A percentile compares a stretch with the other conserved stretches of the same genome.
Evolutionary conservation across 2,888 invertebrate genomes (phyloP).

Genomic region (Sarcophaga caerulescens): DNA sequence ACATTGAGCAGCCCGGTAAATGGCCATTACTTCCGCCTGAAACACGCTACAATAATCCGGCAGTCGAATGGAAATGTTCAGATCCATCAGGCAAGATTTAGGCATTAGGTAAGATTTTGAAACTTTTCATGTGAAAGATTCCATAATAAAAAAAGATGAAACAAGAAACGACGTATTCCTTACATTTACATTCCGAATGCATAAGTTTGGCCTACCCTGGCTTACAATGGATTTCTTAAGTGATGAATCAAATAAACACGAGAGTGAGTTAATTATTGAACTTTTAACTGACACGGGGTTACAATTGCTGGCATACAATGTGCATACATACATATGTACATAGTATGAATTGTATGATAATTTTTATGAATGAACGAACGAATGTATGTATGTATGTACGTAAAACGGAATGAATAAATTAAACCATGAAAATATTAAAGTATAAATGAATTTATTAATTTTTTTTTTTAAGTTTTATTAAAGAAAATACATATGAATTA

Average conservation of each 20-base stretch:
- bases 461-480: slow-evolving; percentile 21
- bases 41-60: no score
- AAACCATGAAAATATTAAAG: slow-evolving; percentile 26
- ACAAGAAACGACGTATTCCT: no score
- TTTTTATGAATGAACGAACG: slow-evolving; percentile 18
- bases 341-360: background rate
- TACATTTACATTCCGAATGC: background rate
- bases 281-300: slow-evolving; percentile 39
- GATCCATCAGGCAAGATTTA: no score
- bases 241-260: background rate
- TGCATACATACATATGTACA: background rate
- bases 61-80: no score
- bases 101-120: no score
- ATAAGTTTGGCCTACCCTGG: no score
- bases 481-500: slow-evolving; percentile 46
- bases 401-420: slow-evolving; percentile 48
- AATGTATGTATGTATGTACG: background rate
- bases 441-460: slow-evolving; percentile 30
- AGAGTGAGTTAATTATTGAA: slow-evolving; percentile 49
- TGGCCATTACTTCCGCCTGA: no score
- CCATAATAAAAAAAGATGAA: no score
- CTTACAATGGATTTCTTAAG: background rate
- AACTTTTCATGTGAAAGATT: no score
- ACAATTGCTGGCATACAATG: slow-evolving; percentile 4
- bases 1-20: no score